These are phyloP conservation scores for Tamandua tetradactyla DNA, from an alignment of 2,797 vertebrate species.

Conservation along the genomic window DNA sequence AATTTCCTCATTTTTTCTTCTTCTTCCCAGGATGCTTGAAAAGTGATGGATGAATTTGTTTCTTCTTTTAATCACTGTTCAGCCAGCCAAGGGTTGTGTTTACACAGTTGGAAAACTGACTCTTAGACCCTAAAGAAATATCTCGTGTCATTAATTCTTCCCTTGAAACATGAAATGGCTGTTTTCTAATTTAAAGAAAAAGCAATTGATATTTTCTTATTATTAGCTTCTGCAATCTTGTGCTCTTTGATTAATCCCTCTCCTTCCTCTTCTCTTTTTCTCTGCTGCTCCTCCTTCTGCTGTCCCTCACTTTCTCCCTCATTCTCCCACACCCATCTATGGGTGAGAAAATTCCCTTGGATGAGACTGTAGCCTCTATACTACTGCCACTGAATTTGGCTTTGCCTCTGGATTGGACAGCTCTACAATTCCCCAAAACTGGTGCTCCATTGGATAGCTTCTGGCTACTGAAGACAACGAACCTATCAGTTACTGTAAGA, in stretches of 20 bases:
- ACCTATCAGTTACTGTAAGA: not conserved
- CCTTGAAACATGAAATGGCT: constrained; percentile 21
- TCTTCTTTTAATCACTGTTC: constrained; percentile 1
- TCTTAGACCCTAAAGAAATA: constrained; percentile 2
- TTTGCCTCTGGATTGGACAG: not conserved
- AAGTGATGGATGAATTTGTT: not conserved
- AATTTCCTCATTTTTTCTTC: not conserved
- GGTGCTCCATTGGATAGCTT: not conserved
- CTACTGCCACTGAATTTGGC: not conserved
- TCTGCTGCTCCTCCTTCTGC: not conserved
- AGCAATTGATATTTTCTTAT: not conserved
- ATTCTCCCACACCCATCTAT: not conserved
- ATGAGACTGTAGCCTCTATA: not conserved
- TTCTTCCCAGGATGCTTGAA: not conserved
- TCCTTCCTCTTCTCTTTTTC: not conserved
- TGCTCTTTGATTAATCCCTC: not conserved
- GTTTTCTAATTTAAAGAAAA: too few species aligned
- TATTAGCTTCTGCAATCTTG: not conserved
- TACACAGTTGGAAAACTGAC: not conserved
- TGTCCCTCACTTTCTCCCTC: not conserved
- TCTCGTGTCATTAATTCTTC: not conserved
- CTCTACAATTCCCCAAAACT: not conserved
- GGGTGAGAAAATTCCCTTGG: not conserved
- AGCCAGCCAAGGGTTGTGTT: not conserved
- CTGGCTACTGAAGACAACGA: not conserved